Evolutionary conservation across 2,888 invertebrate species (phyloP).

Genomic region (Chamaedrilus cognettii): DNA sequence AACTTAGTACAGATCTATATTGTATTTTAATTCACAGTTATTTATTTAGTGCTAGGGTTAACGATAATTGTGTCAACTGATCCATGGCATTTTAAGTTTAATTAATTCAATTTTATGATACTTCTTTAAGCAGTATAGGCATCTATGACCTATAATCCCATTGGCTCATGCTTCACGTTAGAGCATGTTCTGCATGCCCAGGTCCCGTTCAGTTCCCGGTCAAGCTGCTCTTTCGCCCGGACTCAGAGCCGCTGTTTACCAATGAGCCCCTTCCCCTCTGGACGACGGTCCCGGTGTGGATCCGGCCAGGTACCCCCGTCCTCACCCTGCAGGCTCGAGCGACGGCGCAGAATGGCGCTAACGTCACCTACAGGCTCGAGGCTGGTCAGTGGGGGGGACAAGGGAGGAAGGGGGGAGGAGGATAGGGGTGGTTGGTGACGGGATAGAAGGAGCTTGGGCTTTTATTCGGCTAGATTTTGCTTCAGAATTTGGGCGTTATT

Average conservation of each 20-base stretch:
- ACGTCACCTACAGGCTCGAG: conserved; percentile 29
- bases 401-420: too few species aligned
- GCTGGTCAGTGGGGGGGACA: conserved; percentile 25
- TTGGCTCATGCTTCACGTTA: background rate
- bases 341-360: conserved; percentile 10
- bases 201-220: background rate
- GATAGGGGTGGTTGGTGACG: too few species aligned
- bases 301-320: conserved; percentile 32
- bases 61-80: background rate
- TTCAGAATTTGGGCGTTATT: too few species aligned
- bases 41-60: background rate
- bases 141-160: too few species aligned
- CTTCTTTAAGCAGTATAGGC: background rate
- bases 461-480: too few species aligned
- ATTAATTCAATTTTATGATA: background rate
- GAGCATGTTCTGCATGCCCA: background rate
- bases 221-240: conserved; percentile 6
- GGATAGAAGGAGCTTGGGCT: too few species aligned
- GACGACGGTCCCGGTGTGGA: conserved; percentile 33
- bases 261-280: conserved; percentile 30
- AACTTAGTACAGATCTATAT: too few species aligned
- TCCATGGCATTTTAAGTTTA: background rate
- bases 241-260: conserved; percentile 24
- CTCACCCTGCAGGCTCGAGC: conserved; percentile 26
- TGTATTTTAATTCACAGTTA: too few species aligned